phyloP scores from a whole-genome alignment of 2,888 invertebrate genomes.

The Thysanoteuthis rhombus region DNA sequence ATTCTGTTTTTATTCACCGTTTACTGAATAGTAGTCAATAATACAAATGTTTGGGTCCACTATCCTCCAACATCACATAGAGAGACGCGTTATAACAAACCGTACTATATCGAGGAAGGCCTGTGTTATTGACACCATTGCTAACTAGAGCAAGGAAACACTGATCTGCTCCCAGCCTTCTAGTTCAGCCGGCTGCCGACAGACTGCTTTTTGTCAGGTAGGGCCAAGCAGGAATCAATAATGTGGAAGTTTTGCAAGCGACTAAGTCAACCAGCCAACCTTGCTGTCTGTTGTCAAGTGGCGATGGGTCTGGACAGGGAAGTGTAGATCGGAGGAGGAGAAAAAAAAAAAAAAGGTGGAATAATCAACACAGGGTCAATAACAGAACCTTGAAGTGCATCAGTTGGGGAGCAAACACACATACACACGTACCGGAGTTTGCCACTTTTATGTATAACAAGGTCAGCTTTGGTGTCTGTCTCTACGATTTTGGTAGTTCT shows the following conservation, averaged over 20 bases:
- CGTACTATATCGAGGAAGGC: too few species aligned
- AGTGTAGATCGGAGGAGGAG: not conserved
- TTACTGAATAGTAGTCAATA: too few species aligned
- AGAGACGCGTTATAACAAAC: too few species aligned
- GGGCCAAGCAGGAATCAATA: not conserved
- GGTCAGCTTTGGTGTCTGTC: not conserved
- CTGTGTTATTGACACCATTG: not conserved
- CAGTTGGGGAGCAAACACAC: not conserved
- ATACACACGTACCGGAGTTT: not conserved
- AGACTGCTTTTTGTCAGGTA: not conserved
- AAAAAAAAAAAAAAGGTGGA: not conserved
- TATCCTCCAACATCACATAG: too few species aligned
- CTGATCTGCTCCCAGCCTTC: not conserved
- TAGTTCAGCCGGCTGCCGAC: not conserved
- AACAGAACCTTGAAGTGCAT: not conserved
- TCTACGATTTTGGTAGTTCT: not conserved
- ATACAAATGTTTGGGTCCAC: too few species aligned
- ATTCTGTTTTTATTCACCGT: too few species aligned
- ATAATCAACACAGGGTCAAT: not conserved
- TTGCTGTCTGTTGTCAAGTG: too few species aligned
- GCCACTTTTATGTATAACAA: not conserved
- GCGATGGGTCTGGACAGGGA: too few species aligned
- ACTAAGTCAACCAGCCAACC: not conserved
- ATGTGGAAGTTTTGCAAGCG: not conserved
- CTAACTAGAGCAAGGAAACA: slow-evolving; percentile 12